Base-by-base conservation (phyloP, 2,113 vertebrate genomes). In the Pycnonotus jocosus region DNA sequence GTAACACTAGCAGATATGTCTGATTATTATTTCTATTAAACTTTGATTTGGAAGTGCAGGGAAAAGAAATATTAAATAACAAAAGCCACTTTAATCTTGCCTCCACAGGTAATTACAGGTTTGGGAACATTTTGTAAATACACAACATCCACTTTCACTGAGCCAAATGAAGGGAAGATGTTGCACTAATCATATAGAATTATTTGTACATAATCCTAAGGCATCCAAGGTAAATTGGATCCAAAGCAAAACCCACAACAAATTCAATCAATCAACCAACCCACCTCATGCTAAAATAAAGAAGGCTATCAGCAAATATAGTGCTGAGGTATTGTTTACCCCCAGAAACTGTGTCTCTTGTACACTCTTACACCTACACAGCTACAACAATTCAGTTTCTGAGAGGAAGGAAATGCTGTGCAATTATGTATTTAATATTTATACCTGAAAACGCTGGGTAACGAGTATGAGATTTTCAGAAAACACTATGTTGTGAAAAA, bases 1-100 rank as follows among this genome's bases (percentile, higher is more conserved):
- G 7, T 44, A 78, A 73, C 8, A 10, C 56, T 16, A 47, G 28
- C 38, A 56, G 65, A 80, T 62, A 65, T 15, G 15, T 47, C 42
- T 88, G 68, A 71, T 94, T 86, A 69, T 80, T 87, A 68, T 81
- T 95, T 86, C 79, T 81, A 68, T 56, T 83, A 83, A 86, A 47
- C 9, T 80, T 58, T 47, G 56, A 56, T 86, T 80, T 12, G 5
- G 20, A 92, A 90, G 38, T n/a, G 28, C 27, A 77, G 35, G 23
- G 44, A 48, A 54, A 92, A 85, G 50, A 89, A 90, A 90, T 65
- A 87, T 44, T 62, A 85, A 86, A 90, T 45, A 88, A 80, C 44
- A 86, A 64, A 93, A 91, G 38, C 38, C 64, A 82, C 62, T 80
- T 91, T 42, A 83, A 78, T 95, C 79, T 86, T 94, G 35, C 72